Base-by-base conservation (phyloP, 1,140 invertebrate species). In the Mercenaria mercenaria region DNA sequence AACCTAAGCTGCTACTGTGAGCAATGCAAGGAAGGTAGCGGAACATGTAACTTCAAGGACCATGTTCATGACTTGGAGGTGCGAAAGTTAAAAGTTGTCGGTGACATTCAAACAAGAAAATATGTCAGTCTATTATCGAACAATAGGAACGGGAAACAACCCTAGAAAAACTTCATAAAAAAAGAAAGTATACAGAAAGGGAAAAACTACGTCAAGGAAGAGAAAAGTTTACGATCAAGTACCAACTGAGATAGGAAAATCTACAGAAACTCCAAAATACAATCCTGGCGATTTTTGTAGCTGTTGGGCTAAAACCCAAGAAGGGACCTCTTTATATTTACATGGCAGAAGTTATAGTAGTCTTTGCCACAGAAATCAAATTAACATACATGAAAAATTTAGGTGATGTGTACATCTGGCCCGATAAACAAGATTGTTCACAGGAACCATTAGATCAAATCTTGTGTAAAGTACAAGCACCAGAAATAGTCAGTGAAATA, bases 1-100 rank as follows among this genome's bases (percentile, higher is more conserved):
- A 86, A 86, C 32, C 47, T 86, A n/a, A 74, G 83, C 67, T 86
- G 83, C 50, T 86, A 86, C 61, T 86, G 83, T 86, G 67, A 86
- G 82, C 61, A 84, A 84, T 84, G 82, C 39, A 69, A 59, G 39
- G 32, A 84, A 32, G 82, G 18, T 69, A 50, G 32, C 34, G 82
- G 82, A 32, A 39, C 4, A 32, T 84, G 82, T 50, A 84, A 72
- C 82, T 84, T 72, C 64, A 69, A 41, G 37, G 56, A 84, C 41
- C 18, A 84, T 72, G 82, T 84, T 69, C 56, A 84, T 84, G 52
- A 29, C 26, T 82, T 50, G 56, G 80, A 82, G 34, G 64, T 37
- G 34, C 18, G 80, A 39, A 84, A 43, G 41, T 47, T 69, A 84
- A 26, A 15, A 84, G 13, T 72, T n/a, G 56, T 69, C 39, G 72